Conservation (phyloP, 2,113 vertebrate species). For the Podarcis raffonei region DNA sequence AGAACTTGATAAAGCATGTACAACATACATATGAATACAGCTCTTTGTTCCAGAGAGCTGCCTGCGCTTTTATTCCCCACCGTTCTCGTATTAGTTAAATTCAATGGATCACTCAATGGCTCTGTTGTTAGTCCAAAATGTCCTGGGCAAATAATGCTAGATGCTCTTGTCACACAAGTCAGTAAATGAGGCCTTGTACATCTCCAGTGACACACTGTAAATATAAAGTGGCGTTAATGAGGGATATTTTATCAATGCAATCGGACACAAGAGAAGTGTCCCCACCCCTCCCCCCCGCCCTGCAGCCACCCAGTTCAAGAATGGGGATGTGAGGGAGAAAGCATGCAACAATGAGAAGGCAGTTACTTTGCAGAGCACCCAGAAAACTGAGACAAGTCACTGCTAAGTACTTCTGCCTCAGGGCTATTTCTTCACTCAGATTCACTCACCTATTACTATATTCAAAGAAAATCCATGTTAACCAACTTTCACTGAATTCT, state of each 20-base stretch:
- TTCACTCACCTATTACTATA: background rate
- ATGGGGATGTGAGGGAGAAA: background rate
- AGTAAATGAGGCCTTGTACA: slow-evolving; percentile 69
- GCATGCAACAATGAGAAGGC: slow-evolving; percentile 42
- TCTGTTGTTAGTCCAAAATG: slow-evolving; percentile 74
- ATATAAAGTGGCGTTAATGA: slow-evolving; percentile 66
- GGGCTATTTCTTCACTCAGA: background rate
- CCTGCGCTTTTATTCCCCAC: slow-evolving; percentile 69
- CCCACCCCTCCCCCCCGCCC: background rate
- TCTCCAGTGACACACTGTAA: slow-evolving; percentile 67
- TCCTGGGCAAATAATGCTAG: slow-evolving; percentile 65
- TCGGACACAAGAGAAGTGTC: slow-evolving; percentile 47
- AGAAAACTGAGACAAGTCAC: slow-evolving; percentile 21
- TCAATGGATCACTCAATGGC: slow-evolving; percentile 76
- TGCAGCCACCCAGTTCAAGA: slow-evolving; percentile 50
- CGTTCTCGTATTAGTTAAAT: slow-evolving; percentile 60
- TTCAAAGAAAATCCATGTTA: background rate
- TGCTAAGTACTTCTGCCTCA: background rate
- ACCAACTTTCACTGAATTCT: slow-evolving; percentile 29
- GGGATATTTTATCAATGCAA: slow-evolving; percentile 62
- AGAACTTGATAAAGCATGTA: slow-evolving; percentile 61
- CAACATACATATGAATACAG: slow-evolving; percentile 73
- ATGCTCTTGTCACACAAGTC: slow-evolving; percentile 61
- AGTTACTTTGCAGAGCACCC: slow-evolving; percentile 44
- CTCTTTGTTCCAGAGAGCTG: slow-evolving; percentile 77